Percentiles rank a stretch among this genome's conserved stretches.
phyloP scores from a whole-genome alignment of 2,888 invertebrate species.

The Pristionchus entomophagus region DNA sequence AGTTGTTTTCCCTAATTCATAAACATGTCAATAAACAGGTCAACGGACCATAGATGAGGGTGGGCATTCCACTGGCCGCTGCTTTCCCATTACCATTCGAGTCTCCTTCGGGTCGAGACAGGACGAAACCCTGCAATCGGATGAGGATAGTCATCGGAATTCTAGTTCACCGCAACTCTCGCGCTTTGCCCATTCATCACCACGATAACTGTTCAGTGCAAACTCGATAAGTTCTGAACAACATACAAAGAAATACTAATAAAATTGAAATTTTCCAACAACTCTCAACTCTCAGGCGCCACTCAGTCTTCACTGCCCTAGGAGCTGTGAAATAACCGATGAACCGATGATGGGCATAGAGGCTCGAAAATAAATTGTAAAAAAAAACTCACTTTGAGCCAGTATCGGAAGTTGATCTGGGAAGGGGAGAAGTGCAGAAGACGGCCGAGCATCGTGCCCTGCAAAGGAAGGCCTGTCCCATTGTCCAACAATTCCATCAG shows the following conservation, averaged over 20 bases:
- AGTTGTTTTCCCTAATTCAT: neutral
- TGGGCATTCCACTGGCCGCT: neutral
- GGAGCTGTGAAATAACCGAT: too few relatives aligned
- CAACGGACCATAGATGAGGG: neutral
- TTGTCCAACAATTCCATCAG: too few relatives aligned
- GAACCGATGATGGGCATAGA: too few relatives aligned
- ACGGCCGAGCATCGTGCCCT: slow-evolving; percentile 41
- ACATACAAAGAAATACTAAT: too few relatives aligned
- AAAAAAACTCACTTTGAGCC: slow-evolving; percentile 21
- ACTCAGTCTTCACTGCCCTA: too few relatives aligned
- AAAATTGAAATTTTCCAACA: too few relatives aligned
- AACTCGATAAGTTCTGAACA: too few relatives aligned
- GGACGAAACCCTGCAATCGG: slow-evolving; percentile 39
- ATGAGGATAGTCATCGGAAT: too few relatives aligned
- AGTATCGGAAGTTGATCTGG: slow-evolving; percentile 37
- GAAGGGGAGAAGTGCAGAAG: slow-evolving; percentile 36
- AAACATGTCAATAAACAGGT: neutral
- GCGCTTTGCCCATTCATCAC: neutral
- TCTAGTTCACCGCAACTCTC: neutral
- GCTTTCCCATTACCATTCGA: neutral
- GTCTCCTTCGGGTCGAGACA: neutral
- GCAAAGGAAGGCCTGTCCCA: neutral
- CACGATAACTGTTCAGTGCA: too few relatives aligned
- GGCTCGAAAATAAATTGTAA: too few relatives aligned
- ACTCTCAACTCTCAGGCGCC: too few relatives aligned